phyloP scores from a whole-genome alignment of 2,113 vertebrate genomes.

The Scartelaos histophorus region DNA sequence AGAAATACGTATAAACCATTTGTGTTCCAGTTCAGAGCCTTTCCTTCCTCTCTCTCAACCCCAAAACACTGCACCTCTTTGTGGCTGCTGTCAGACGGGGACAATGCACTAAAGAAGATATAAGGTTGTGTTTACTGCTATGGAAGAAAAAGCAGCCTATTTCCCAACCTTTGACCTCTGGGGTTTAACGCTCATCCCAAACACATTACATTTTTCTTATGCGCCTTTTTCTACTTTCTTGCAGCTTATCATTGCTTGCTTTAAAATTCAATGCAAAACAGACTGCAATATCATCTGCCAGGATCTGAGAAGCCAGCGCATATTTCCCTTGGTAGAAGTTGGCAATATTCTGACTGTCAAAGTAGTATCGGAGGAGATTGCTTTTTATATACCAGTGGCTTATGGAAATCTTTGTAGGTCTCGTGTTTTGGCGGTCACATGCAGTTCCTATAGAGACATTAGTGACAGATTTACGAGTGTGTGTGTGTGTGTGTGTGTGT shows the following conservation, averaged over 20 bases:
- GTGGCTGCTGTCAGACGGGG: slow-evolving; percentile 57
- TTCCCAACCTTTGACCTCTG: slow-evolving; percentile 38
- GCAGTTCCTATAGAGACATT: slow-evolving; percentile 50
- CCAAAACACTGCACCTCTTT: slow-evolving; percentile 48
- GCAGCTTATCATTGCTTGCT: background rate
- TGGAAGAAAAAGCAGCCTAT: slow-evolving; percentile 7
- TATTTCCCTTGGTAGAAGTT: slow-evolving; percentile 23
- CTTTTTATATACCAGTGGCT: background rate
- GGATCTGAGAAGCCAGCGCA: slow-evolving; percentile 21
- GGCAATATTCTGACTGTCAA: background rate
- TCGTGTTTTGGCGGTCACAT: slow-evolving; percentile 44
- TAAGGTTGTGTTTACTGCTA: slow-evolving; percentile 70
- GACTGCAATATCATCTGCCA: slow-evolving; percentile 36
- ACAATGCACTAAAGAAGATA: slow-evolving; percentile 73
- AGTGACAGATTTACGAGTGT: slow-evolving; percentile 19
- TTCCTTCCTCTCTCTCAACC: slow-evolving; percentile 8
- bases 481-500: slow-evolving; percentile 29
- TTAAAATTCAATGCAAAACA: slow-evolving; percentile 29
- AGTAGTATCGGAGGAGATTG: background rate
- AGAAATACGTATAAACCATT: slow-evolving; percentile 22
- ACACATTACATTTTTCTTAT: background rate
- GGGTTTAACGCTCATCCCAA: slow-evolving; percentile 1
- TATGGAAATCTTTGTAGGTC: slow-evolving; percentile 12
- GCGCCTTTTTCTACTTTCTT: slow-evolving; percentile 3
- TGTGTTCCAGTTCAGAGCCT: slow-evolving; percentile 24